These are phyloP conservation scores for Philotrypesis tridentata DNA, from an alignment of 1,140 invertebrate genomes.

Conservation along the genomic window DNA sequence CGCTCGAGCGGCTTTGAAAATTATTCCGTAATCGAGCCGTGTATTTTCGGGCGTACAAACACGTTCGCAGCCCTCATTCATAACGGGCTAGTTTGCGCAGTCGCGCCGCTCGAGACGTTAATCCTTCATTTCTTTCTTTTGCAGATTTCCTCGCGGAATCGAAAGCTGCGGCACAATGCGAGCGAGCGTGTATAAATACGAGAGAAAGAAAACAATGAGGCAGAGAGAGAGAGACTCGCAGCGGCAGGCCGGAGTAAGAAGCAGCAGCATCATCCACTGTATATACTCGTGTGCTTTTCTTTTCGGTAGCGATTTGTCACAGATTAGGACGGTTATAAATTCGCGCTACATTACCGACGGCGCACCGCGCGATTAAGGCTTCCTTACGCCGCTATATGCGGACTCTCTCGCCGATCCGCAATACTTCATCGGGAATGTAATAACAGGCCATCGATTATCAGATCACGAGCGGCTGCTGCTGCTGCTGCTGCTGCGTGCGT, in stretches of 20 bases:
- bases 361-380: constrained; percentile 56
- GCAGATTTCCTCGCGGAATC: neutral
- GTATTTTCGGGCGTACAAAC: neutral
- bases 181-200: neutral
- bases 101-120: constrained; percentile 41
- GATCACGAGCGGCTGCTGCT: constrained; percentile 52
- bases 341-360: constrained; percentile 56
- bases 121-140: constrained; percentile 44
- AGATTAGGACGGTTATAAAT: constrained; percentile 70
- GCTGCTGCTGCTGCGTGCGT: neutral
- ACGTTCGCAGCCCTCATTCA: neutral
- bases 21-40: neutral
- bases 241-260: too few relatives aligned
- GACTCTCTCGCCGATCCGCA: constrained; percentile 47
- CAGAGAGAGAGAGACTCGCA: too few relatives aligned
- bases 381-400: constrained; percentile 35
- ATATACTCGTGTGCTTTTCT: constrained; percentile 46
- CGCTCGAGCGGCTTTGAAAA: neutral
- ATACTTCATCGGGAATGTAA: constrained; percentile 59
- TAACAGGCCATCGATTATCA: constrained; percentile 62
- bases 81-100: neutral
- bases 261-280: too few relatives aligned
- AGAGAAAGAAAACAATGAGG: neutral
- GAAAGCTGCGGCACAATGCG: neutral
- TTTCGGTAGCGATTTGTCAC: constrained; percentile 66